Evolutionary conservation across 2,797 vertebrate genomes (phyloP), one percentile per base, ranked within the genome.

Genomic region (Argentina silus): DNA sequence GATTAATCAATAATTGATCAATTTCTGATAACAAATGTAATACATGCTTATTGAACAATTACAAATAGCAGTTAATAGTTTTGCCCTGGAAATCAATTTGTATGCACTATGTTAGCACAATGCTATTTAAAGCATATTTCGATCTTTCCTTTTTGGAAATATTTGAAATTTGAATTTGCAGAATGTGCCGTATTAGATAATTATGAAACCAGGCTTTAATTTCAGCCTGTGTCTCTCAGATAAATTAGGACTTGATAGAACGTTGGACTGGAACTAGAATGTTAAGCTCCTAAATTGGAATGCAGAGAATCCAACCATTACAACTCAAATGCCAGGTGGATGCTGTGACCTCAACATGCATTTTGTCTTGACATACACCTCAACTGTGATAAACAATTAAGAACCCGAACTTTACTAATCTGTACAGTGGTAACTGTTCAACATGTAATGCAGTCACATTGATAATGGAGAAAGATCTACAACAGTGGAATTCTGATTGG

Each of bases 371-470:
- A 84, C 81, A 78, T 78, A 80, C 75, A 84, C 73, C 77, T 93
- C 93, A 94, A 95, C 94, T 94, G 87, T 93, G 93, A 92, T 74
- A 48, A 92, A 92, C 85, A 17, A 50, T 48, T 17, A 36, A 67
- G 12, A n/a, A 88, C 84, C 76, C 88, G n/a, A 92, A 93, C 95
- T 93, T 93, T 95, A 93, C 94, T 93, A 92, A 94, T 93, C 94
- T 97, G 95, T 95, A 93, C 95, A 96, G 95, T 95, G 95, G 95
- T 95, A 95, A 95, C 94, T 95, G 95, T 96, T 95, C 92, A 91
- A 93, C 88, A 92, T 85, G 91, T 92, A 89, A 91, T 83, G 92
- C 92, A 91, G 93, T 92, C 92, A 71, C 63, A 64, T 77, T 75
- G 72, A 73, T 71, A 78, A 71, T 43, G 57, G 70, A 84, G 78